These are phyloP conservation scores for Artibeus lituratus DNA, from an alignment of 2,797 vertebrate species.

Conservation along the genomic window DNA sequence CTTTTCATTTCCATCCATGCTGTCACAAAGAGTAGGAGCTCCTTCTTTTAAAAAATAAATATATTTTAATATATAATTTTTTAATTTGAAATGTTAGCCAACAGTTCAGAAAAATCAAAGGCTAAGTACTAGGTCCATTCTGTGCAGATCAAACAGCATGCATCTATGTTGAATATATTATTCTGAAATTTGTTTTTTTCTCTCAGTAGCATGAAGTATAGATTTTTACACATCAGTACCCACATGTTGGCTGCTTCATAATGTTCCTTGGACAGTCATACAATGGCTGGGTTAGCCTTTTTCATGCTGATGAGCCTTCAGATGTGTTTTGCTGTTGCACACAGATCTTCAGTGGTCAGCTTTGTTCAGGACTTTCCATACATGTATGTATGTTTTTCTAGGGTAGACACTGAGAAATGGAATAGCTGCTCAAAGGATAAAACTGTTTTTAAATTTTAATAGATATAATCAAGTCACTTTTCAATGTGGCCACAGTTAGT, in stretches of 20 bases:
- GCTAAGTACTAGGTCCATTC: neutral
- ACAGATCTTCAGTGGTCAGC: neutral
- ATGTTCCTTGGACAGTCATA: neutral
- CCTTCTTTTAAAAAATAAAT: neutral
- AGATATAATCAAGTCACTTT: neutral
- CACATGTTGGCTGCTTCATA: neutral
- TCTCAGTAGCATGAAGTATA: neutral
- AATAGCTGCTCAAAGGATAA: neutral
- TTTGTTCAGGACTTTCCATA: neutral
- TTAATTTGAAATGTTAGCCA: neutral
- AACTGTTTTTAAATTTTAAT: neutral
- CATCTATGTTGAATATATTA: neutral
- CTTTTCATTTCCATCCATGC: no score
- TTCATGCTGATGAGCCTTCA: neutral
- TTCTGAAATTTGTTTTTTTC: neutral
- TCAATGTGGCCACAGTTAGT: neutral
- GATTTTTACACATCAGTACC: neutral
- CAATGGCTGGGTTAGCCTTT: neutral
- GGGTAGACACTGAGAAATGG: neutral
- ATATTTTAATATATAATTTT: neutral
- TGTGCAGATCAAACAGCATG: neutral
- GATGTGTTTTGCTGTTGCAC: neutral
- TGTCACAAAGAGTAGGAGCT: no score
- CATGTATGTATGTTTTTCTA: neutral
- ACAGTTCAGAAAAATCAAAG: constrained; percentile 3